Base-by-base conservation (phyloP, 2,888 invertebrate genomes). In the Mactromeris polynyma region DNA sequence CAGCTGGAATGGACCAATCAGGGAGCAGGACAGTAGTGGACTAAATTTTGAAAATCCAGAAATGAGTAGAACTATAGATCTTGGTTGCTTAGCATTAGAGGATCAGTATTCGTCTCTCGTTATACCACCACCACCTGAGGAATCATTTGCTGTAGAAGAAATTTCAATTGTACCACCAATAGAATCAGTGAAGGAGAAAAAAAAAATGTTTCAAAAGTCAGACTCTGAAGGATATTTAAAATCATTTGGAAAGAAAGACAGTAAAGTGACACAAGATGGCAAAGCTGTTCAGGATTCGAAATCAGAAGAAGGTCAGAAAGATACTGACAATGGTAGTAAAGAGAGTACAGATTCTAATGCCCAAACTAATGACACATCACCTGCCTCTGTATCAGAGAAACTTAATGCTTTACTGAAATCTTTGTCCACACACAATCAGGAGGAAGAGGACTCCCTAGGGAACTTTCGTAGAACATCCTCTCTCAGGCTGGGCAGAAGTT, bases 351-450 rank as follows among this genome's bases (percentile, higher is more conserved):
- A 86, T 19, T 58, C 36, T 31, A 83, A 84, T 51, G 64, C 82
- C n/a, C 31, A 31, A 86, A 54, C 83, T 58, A 89, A 93, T 94
- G 85, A 87, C n/a, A 78, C 51, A 7, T 95, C 95, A 6, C 96
- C 96, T 6, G 94, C 95, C 40, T 94, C 95, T n/a, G 95, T 96
- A 38, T 95, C 95, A 17, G 93, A 95, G 86, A 96, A 94, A 89
- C 88, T 96, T 21, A 94, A 94, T 93, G 93, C 90, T 64, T 91
- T 96, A 77, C 86, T 96, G 69, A 91, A 94, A 42, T 95, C 95
- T 40, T 89, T 95, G 81, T 94, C 96, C 36, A 89, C 84, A 83
- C 89, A 92, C 79, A 89, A 89, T 33, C 88, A 87, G 54, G 90
- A 88, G 36, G 79, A 87, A 6, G 91, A 92, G 46, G 89, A 93